Percentiles rank a stretch among this genome's conserved stretches.
phyloP scores from a whole-genome alignment of 2,888 invertebrate genomes.

The Drosophila colorata region DNA sequence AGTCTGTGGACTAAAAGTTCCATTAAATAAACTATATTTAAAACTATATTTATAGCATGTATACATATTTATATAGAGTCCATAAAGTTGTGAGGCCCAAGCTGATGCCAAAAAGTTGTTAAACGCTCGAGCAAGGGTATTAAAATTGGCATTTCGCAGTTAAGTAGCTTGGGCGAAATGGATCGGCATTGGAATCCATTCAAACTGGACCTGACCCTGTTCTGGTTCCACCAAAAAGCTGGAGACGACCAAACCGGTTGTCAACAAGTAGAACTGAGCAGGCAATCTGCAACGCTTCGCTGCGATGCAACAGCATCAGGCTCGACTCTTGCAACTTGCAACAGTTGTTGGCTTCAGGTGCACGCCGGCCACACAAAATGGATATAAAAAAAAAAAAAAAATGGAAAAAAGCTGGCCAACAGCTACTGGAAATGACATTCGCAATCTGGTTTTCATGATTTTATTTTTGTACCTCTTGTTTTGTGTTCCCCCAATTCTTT shows the following conservation, averaged over 20 bases:
- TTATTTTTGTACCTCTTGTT: slow-evolving; percentile 10
- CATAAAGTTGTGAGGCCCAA: not conserved
- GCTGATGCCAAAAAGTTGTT: slow-evolving; percentile 32
- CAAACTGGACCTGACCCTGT: slow-evolving; percentile 77
- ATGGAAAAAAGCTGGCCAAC: slow-evolving; percentile 20
- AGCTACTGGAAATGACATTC: slow-evolving; percentile 41
- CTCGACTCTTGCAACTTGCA: slow-evolving; percentile 38
- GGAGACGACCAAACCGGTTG: slow-evolving; percentile 61
- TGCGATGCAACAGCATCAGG: slow-evolving; percentile 36
- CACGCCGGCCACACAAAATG: slow-evolving; percentile 51
- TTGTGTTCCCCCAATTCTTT: slow-evolving; percentile 5
- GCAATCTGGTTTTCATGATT: slow-evolving; percentile 50
- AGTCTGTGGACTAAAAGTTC: not conserved
- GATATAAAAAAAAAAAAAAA: slow-evolving; percentile 15
- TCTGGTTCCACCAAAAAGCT: slow-evolving; percentile 63
- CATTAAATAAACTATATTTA: slow-evolving; percentile 18
- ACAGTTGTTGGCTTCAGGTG: slow-evolving; percentile 61
- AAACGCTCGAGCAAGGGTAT: slow-evolving; percentile 35
- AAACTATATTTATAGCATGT: slow-evolving; percentile 4
- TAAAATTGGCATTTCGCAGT: slow-evolving; percentile 43
- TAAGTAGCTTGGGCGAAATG: slow-evolving; percentile 52
- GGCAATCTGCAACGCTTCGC: slow-evolving; percentile 32
- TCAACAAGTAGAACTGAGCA: slow-evolving; percentile 22
- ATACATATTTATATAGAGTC: slow-evolving; percentile 1
- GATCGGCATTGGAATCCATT: slow-evolving; percentile 51